Evolutionary conservation across 1,140 invertebrate species (phyloP).

Genomic region (Coboldia fuscipes): DNA sequence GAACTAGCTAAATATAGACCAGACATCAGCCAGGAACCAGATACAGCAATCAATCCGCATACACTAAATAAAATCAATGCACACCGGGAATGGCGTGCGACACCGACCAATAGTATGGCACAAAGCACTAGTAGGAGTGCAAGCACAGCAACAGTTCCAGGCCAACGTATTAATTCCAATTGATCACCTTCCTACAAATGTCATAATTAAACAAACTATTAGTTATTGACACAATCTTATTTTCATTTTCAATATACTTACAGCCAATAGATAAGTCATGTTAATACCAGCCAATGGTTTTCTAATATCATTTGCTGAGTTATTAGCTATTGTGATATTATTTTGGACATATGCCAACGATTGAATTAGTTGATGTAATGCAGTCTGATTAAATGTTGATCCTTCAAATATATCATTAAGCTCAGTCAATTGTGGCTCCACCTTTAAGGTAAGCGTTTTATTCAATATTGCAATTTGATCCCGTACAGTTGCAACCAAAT

Average conservation of each 20-base stretch:
- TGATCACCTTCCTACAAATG: conserved; percentile 23
- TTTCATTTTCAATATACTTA: conserved; percentile 16
- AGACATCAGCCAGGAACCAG: conserved; percentile 70
- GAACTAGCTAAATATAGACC: conserved; percentile 60
- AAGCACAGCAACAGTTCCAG: conserved; percentile 52
- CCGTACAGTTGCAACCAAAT: conserved; percentile 44
- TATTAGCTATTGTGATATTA: conserved; percentile 44
- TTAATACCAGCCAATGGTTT: conserved; percentile 43
- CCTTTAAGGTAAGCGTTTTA: conserved; percentile 38
- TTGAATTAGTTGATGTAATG: conserved; percentile 36
- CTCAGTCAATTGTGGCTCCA: conserved; percentile 40
- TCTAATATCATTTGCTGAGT: conserved; percentile 48
- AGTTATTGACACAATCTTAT: conserved; percentile 1
- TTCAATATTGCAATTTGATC: conserved; percentile 45
- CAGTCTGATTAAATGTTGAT: conserved; percentile 50
- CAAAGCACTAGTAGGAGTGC: conserved; percentile 57
- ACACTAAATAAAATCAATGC: conserved; percentile 31
- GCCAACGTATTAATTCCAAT: conserved; percentile 47
- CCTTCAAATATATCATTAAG: conserved; percentile 49
- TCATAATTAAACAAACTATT: background rate
- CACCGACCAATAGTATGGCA: conserved; percentile 58
- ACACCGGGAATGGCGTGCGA: conserved; percentile 56
- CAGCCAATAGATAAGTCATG: conserved; percentile 35
- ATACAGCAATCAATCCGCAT: conserved; percentile 71
- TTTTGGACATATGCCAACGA: conserved; percentile 41